These are phyloP conservation scores for Hetaerina titia DNA, from an alignment of 2,888 invertebrate genomes.

Conservation along the genomic window DNA sequence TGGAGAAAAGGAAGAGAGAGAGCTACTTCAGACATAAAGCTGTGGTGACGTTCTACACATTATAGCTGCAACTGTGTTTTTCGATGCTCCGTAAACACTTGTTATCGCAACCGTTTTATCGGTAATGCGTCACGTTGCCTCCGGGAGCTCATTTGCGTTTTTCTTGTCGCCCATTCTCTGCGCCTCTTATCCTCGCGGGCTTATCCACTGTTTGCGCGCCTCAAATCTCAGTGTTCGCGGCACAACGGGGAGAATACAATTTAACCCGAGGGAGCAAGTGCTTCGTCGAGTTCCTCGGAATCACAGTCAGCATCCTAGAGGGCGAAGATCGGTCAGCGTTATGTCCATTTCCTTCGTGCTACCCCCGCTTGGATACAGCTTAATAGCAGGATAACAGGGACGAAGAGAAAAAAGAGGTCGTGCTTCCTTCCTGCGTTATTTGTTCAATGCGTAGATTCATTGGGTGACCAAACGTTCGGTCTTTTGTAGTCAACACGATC, in stretches of 20 bases:
- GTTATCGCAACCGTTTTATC: background rate
- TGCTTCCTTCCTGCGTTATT: background rate
- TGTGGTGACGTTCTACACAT: background rate
- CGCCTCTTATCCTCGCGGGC: background rate
- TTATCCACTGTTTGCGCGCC: background rate
- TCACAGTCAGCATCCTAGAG: background rate
- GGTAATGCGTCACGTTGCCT: constrained; percentile 2
- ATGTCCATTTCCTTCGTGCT: background rate
- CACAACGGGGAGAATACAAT: background rate
- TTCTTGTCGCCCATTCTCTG: background rate
- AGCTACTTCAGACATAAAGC: background rate
- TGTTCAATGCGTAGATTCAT: background rate
- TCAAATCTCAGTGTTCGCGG: background rate
- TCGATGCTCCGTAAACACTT: background rate
- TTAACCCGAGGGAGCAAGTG: background rate
- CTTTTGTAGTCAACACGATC: no score
- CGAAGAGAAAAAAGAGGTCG: background rate
- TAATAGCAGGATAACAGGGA: background rate
- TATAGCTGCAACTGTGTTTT: background rate
- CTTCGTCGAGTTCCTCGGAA: background rate
- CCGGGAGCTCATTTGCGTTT: background rate
- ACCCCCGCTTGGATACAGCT: background rate
- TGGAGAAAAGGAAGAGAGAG: background rate
- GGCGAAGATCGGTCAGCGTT: background rate
- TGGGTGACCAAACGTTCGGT: no score